phyloP scores from a whole-genome alignment of 2,797 vertebrate genomes.

The Bovichtus variegatus region DNA sequence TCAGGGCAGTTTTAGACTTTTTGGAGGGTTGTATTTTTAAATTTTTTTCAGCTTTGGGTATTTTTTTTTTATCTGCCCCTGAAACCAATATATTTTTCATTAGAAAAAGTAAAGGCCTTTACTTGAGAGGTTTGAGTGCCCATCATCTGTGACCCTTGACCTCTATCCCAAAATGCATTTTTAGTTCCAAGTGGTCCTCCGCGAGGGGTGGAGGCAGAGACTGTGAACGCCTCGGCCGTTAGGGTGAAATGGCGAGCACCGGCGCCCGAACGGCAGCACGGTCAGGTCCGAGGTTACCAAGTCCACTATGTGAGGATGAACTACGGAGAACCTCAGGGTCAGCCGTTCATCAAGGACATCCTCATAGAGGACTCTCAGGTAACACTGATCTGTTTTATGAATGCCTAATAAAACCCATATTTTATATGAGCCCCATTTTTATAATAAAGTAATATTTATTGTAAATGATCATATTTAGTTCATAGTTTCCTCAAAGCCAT shows the following conservation, averaged over 20 bases:
- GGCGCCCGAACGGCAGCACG: conserved; percentile 92
- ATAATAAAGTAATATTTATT: background rate
- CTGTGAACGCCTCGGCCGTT: conserved; percentile 95
- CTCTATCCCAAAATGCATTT: conserved; percentile 96
- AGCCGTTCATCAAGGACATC: conserved; percentile 93
- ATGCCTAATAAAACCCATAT: background rate
- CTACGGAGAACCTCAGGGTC: conserved; percentile 92
- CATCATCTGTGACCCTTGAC: conserved; percentile 85
- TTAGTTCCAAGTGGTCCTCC: conserved; percentile 99
- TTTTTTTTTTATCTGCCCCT: conserved; percentile 45
- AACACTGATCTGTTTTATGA: conserved; percentile 30
- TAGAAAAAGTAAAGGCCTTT: conserved; percentile 74
- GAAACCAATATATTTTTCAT: conserved; percentile 50
- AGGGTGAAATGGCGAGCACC: conserved; percentile 96
- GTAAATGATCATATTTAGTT: background rate
- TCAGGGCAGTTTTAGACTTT: conserved; percentile 70
- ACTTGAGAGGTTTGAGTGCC: conserved; percentile 78
- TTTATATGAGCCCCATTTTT: background rate
- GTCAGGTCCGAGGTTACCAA: conserved; percentile 96
- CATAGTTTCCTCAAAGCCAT: background rate
- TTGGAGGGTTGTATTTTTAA: conserved; percentile 64
- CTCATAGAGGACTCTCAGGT: conserved; percentile 97
- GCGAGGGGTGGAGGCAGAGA: conserved; percentile 94
- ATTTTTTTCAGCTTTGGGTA: conserved; percentile 41
- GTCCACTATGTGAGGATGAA: conserved; percentile 95